Base-by-base conservation (phyloP, 2,113 vertebrate species). In the Rhinichthys klamathensis region DNA sequence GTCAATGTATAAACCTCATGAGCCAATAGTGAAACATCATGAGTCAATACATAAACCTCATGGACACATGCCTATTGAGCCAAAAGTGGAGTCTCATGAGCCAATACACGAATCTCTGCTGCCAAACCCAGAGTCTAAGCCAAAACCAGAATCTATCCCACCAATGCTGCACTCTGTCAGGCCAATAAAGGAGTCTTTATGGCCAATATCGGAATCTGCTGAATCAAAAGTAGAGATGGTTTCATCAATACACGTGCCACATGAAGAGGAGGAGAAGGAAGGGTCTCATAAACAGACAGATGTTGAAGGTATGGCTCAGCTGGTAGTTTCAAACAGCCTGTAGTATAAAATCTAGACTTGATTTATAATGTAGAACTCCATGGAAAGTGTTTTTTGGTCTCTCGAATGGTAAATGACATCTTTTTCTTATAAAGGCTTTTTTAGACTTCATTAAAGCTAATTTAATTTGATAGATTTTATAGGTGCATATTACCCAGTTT, bases 291-390 rank as follows among this genome's bases (percentile, higher is more conserved):
- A 16, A 70, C 32, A 38, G 32, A 70, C 67, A 41, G 9, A 4
- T 70, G 18, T 6, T 70, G 67, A 11, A 77, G 80, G 80, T 81
- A 69, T 46, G 60, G n/a, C 41, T 80, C 8, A 27, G 23, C 60
- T 44, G 58, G 1, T 79, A 60, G 46, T 15, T 11, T 79, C 9
- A 77, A 56, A 77, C 2, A 6, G 27, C 16, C 73, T 15, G 75
- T 65, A 83, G 85, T 27, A 67, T 61, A 44, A 25, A 54, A 49
- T 30, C 25, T 49, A 76, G n/a, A 69, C 30, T 69, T 44, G 61
- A 77, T 32, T 49, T 69, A 67, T 38, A 61, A 56, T 8, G 0
- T 63, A 83, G 35, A 60, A 30, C 3, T 74, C 9, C 1, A 7
- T 30, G 13, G 7, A 6, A 51, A 16, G 23, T 13, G 12, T 23